Evolutionary conservation across 2,113 vertebrate genomes (phyloP), one percentile per base, ranked within the genome.

Genomic region (Mesoclemmys tuberculata): DNA sequence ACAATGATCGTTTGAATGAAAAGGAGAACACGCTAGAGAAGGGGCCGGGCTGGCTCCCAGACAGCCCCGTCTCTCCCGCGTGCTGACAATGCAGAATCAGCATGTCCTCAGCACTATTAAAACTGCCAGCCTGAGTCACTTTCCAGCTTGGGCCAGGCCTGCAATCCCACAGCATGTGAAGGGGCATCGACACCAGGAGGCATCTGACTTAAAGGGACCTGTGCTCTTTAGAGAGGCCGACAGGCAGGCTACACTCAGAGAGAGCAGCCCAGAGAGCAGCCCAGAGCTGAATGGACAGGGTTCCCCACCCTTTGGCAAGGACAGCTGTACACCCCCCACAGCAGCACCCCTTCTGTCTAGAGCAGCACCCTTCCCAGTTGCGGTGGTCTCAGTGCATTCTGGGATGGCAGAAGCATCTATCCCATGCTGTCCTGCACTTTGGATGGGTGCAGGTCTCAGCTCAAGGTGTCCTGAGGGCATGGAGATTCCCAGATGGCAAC

Each of bases 1-100:
- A 84, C 87, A 83, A 82, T 89, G 84, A 88, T 56, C 92, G 48
- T 41, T 35, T 38, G 82, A 41, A 85, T 91, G 93, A 90, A 90
- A 90, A 82, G 92, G 92, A 79, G 90, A 19, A 8, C 41, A 80
- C 38, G 80, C 41, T 80, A 46, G 86, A 22, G 88, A 51, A 44
- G 79, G 52, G 85, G 75, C 16, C 4, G 85, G 93, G 79, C 90
- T 56, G 89, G 85, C 18, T 94, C 81, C 89, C 94, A 82, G 93
- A 52, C 90, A 90, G 89, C 87, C 94, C 87, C 38, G 94, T 75
- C 94, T 71, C 84, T 89, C n/a, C 86, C 55, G 79, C 1, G n/a
- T 80, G 94, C 97, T 96, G 97, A 94, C 18, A 18, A 61, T 0
- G 46, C 96, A 92, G 56, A 95, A 88, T 38, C 80, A 6, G 46